Evolutionary conservation across 2,797 vertebrate genomes (phyloP).

Genomic region (Bradypodion ventrale): DNA sequence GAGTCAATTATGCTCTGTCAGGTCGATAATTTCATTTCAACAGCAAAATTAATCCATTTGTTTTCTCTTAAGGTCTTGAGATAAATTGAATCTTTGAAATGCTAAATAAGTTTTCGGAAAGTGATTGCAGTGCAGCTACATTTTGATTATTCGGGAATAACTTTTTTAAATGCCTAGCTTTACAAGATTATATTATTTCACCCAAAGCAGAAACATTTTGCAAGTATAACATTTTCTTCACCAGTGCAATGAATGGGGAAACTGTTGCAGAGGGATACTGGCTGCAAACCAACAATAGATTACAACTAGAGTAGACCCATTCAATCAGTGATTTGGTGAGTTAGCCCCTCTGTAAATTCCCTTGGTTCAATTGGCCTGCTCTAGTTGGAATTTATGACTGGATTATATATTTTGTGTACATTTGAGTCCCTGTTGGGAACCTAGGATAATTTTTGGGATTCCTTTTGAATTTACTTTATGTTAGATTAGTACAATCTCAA

Average conservation of each 20-base stretch:
- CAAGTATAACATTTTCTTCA: background rate
- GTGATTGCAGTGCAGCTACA: background rate
- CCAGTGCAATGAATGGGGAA: background rate
- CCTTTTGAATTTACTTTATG: no score
- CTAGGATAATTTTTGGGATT: no score
- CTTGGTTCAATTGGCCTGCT: no score
- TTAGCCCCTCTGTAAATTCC: no score
- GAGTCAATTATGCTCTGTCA: slow-evolving; percentile 30
- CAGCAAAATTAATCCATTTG: slow-evolving; percentile 13
- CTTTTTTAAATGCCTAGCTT: slow-evolving; percentile 18
- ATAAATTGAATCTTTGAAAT: slow-evolving; percentile 25
- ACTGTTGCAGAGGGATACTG: background rate
- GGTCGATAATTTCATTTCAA: slow-evolving; percentile 27
- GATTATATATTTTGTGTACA: no score
- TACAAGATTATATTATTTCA: slow-evolving; percentile 25
- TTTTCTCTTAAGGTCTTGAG: slow-evolving; percentile 31
- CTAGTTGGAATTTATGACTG: no score
- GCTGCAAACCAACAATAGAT: no score
- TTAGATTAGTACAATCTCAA: no score
- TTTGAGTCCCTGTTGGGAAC: no score
- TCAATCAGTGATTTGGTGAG: no score
- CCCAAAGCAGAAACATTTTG: slow-evolving; percentile 10
- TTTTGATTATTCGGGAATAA: slow-evolving; percentile 18
- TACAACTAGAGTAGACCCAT: no score
- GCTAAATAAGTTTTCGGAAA: slow-evolving; percentile 25